A percentile compares a stretch with the other conserved stretches of the same genome.
Conservation (phyloP, 2,113 vertebrate species). For the Leptobrachium leishanense region DNA sequence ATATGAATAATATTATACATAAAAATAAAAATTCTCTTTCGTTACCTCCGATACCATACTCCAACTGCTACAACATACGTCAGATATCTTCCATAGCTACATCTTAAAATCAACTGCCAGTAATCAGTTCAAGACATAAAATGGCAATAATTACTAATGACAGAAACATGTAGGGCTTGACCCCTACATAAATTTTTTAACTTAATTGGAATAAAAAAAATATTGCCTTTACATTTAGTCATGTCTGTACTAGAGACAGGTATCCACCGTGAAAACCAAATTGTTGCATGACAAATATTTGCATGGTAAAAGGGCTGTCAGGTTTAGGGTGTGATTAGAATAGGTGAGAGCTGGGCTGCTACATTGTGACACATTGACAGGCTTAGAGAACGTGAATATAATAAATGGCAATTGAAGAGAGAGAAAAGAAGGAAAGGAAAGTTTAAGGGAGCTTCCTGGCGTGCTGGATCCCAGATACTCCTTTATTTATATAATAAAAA, state of each 20-base stretch:
- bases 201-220: too few species aligned
- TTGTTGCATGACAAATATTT: constrained; percentile 24
- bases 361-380: constrained; percentile 8
- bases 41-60: too few species aligned
- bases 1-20: too few species aligned
- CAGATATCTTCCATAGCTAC: too few species aligned
- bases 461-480: too few species aligned
- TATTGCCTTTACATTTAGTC: not conserved
- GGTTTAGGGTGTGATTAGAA: constrained; percentile 26
- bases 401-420: not conserved
- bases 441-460: not conserved
- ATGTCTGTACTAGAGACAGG: constrained; percentile 8
- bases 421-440: not conserved
- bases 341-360: not conserved
- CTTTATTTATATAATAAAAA: not conserved
- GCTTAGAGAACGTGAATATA: not conserved
- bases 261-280: not conserved
- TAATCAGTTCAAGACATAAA: too few species aligned
- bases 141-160: too few species aligned
- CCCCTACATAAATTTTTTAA: too few species aligned
- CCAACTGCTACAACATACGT: too few species aligned
- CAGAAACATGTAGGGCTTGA: too few species aligned
- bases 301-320: constrained; percentile 9
- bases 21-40: too few species aligned
- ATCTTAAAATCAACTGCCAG: too few species aligned